phyloP scores from a whole-genome alignment of 2,113 vertebrate genomes.

The Hippocampus comes region DNA sequence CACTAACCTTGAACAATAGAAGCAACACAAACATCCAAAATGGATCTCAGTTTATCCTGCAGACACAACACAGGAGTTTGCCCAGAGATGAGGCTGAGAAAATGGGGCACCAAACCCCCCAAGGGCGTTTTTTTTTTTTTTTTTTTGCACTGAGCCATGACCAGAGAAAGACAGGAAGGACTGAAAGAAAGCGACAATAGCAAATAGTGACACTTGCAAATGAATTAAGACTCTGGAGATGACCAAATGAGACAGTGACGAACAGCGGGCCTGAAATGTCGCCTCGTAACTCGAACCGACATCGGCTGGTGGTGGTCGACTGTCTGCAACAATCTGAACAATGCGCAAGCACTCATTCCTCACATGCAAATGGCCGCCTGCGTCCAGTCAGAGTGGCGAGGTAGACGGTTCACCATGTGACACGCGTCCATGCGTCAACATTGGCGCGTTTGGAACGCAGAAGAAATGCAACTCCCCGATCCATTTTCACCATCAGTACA shows the following conservation, averaged over 20 bases:
- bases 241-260: constrained; percentile 15
- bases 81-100: constrained; percentile 26
- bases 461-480: not conserved
- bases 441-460: not conserved
- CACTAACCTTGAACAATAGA: constrained; percentile 26
- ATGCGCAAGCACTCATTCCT: constrained; percentile 58
- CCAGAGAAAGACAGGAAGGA: not conserved
- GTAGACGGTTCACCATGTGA: constrained; percentile 21
- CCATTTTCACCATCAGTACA: not conserved
- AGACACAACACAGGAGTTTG: constrained; percentile 21
- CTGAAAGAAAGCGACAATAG: not conserved
- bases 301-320: constrained; percentile 43
- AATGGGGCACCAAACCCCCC: constrained; percentile 43
- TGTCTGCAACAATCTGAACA: constrained; percentile 52
- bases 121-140: constrained; percentile 14
- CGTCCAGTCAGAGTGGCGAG: constrained; percentile 36
- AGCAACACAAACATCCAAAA: constrained; percentile 48
- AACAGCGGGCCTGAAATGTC: not conserved
- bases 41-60: constrained; percentile 31
- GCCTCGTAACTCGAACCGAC: constrained; percentile 44
- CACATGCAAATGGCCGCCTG: constrained; percentile 57
- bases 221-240: constrained; percentile 25
- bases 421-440: not conserved
- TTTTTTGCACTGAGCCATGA: not conserved
- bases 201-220: constrained; percentile 15